Conservation (phyloP, 2,113 vertebrate genomes). For the Osmerus mordax region DNA sequence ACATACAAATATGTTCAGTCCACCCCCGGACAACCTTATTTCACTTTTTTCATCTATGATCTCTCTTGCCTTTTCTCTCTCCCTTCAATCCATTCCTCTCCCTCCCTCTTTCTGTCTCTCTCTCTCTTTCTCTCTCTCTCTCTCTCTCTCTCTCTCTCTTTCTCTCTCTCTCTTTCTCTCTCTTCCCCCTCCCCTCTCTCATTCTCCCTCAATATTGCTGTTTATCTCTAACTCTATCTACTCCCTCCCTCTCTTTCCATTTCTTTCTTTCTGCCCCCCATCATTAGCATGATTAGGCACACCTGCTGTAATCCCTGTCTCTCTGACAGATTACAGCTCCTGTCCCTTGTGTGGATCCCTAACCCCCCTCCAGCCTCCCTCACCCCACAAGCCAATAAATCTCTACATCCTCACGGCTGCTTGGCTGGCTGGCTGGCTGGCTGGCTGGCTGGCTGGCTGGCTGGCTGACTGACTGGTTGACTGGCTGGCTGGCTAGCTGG, state of each 20-base stretch:
- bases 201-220: background rate
- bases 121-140: constrained; percentile 26
- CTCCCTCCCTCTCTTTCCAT: background rate
- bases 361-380: constrained; percentile 10
- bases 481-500: no score
- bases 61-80: background rate
- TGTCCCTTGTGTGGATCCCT: constrained; percentile 54
- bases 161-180: background rate
- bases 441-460: no score
- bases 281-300: constrained; percentile 63
- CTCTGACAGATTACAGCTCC: constrained; percentile 61
- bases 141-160: background rate
- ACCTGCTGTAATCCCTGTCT: constrained; percentile 65
- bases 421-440: background rate
- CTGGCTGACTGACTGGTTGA: no score
- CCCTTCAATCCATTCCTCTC: constrained; percentile 1
- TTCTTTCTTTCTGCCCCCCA: constrained; percentile 3
- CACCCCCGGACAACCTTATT: no score
- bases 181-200: background rate
- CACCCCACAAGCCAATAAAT: constrained; percentile 57
- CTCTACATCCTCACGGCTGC: constrained; percentile 13
- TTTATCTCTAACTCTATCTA: background rate
- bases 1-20: no score
- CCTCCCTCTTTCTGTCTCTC: background rate
- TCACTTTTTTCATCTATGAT: no score